Base-by-base conservation (phyloP, 2,797 vertebrate genomes). In the Phrynocephalus forsythii region DNA sequence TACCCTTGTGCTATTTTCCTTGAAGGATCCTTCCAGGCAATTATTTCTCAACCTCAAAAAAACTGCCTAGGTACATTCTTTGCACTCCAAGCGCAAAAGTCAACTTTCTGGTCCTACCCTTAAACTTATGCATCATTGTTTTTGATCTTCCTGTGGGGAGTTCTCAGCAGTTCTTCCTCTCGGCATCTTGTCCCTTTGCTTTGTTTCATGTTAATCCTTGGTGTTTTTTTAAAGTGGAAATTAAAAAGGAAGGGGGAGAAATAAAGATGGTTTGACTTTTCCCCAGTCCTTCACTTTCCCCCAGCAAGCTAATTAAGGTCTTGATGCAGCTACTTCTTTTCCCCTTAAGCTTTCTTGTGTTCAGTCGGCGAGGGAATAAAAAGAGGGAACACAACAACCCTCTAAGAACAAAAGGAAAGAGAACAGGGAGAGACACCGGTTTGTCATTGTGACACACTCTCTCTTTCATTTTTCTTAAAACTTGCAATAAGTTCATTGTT, bases 381-480 rank as follows among this genome's bases (percentile, higher is more conserved):
- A 86, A 30, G 44, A 88, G 87, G 83, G 93, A 85, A 76, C 60
- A 86, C 93, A 94, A 87, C 6, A 92, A 13, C 28, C 16, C 26
- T 9, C 72, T 8, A 92, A 38, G n/a, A n/a, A 67, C 82, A 38
- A 89, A 73, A 88, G 76, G 20, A 72, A 77, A 24, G 50, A 18
- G 72, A 81, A 83, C 89, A 86, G 89, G 92, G 89, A 92, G 94
- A 93, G 90, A 91, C 66, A n/a, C 44, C 13, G 89, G 92, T 75
- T 89, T 94, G 91, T 93, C 91, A 91, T 87, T 85, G 76, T 91
- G 92, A 90, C 92, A 93, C 89, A 87, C 93, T 90, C 91, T 92
- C 38, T 44, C 38, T 44, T 44, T 44, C 38, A 44, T 95, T 91
- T 92, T 91, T 16, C 60, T 63, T 87, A 79, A 84, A 91, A 95